Evolutionary conservation across 2,113 vertebrate species (phyloP), one percentile per base, ranked within the genome.

Genomic region (Carassius gibelio): DNA sequence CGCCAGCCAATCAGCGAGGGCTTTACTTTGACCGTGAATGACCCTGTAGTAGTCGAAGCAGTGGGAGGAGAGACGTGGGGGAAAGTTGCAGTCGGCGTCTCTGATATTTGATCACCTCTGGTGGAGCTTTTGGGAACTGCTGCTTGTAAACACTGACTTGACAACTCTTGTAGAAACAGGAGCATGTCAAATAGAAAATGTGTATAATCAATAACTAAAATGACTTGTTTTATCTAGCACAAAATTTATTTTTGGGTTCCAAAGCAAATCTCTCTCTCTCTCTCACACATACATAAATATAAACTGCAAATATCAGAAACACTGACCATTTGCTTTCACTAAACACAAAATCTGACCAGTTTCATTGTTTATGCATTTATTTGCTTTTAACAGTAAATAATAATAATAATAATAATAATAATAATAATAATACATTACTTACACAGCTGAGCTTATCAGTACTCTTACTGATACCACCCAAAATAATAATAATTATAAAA

Each of bases 1-100:
- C 84, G 74, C 74, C 88, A 93, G 93, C 95, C 94, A 95, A 95
- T 95, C 93, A 59, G 89, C 87, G 83, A 83, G 89, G 88, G 89
- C 87, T 91, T 95, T 91, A 93, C 92, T 90, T 93, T 72, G 79
- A 76, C 69, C 55, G 89, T 89, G 89, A 88, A 91, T 89, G 88
- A 89, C 88, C 84, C 79, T 52, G 30, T 84, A 89, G 88, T 81
- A 66, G 85, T 34, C 8, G 62, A 55, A 8, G 19, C 21, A 26
- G 77, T 45, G 90, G 85, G 72, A 74, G 75, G 79, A 38, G 38
- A 84, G 38, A 82, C 77, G 82, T 45, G 75, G 88, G 30, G 30
- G 13, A 75, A 81, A 80, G 83, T 55, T 4, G 55, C 36, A n/a
- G n/a, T 48, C 14, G 48, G 76, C 1, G 88, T n/a, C 83, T 82